These are phyloP conservation scores for Cyaniris semiargus DNA, from an alignment of 2,888 invertebrate species.

Conservation along the genomic window DNA sequence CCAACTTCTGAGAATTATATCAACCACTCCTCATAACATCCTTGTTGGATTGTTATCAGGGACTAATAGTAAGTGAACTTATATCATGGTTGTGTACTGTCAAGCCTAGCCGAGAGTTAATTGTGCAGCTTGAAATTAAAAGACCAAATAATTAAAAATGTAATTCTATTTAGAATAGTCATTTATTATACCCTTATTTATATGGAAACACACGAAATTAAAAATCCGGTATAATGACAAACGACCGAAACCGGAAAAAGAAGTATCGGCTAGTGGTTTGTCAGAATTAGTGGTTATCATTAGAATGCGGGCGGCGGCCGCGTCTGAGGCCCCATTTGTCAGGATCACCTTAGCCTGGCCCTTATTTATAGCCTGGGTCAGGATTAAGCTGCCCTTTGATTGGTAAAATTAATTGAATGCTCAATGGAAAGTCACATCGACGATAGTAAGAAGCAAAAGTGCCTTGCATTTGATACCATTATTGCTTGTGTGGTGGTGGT, in stretches of 20 bases:
- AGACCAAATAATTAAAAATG: not conserved
- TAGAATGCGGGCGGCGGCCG: constrained; percentile 28
- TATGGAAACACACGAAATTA: not conserved
- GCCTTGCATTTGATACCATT: no score
- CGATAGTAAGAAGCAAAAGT: not conserved
- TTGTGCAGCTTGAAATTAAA: no score
- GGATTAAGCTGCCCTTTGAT: constrained; percentile 27
- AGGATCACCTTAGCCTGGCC: constrained; percentile 24
- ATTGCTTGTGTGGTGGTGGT: no score
- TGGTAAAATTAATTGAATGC: constrained; percentile 25
- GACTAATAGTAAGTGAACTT: not conserved
- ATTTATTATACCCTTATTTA: not conserved
- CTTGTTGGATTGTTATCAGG: no score
- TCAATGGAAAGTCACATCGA: not conserved
- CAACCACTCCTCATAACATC: no score
- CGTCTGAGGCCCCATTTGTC: constrained; percentile 27
- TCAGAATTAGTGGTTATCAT: constrained; percentile 29
- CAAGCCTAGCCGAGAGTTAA: not conserved
- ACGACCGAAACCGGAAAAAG: constrained; percentile 9
- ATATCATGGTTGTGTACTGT: not conserved
- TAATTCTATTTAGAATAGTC: not conserved
- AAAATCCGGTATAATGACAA: not conserved
- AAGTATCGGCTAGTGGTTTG: constrained; percentile 24
- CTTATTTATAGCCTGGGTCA: constrained; percentile 22
- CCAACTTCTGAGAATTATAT: no score